phyloP scores from a whole-genome alignment of 2,888 invertebrate genomes.

The Drosophila demipolita region DNA sequence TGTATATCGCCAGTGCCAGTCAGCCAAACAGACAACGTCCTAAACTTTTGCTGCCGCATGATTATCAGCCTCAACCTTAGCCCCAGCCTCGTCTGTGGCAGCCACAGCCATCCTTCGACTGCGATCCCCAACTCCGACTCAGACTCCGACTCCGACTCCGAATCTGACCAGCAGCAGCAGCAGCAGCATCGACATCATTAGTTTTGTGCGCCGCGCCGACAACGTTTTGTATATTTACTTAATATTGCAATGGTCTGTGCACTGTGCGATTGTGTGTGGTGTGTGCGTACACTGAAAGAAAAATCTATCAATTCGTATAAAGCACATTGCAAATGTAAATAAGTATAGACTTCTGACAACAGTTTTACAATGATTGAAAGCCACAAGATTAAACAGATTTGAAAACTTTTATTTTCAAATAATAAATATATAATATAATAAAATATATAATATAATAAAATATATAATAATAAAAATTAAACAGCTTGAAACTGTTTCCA shows the following conservation, averaged over 20 bases:
- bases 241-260: conserved; percentile 76
- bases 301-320: neutral
- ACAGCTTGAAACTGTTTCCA: neutral
- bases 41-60: conserved; percentile 80
- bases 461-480: too few species aligned
- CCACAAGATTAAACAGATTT: neutral
- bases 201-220: conserved; percentile 82
- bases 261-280: conserved; percentile 10
- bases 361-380: neutral
- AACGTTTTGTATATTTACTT: conserved; percentile 81
- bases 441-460: too few species aligned
- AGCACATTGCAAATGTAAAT: neutral
- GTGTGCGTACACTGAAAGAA: neutral
- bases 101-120: conserved; percentile 37
- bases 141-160: conserved; percentile 25
- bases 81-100: conserved; percentile 61
- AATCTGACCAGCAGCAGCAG: conserved; percentile 31
- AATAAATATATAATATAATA: too few species aligned
- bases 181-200: conserved; percentile 77
- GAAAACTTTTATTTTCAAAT: neutral
- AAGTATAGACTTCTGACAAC: neutral
- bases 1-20: conserved; percentile 79
- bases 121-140: conserved; percentile 9
- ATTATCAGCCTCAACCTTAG: conserved; percentile 64
- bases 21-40: conserved; percentile 53